A percentile compares a stretch with the other conserved stretches of the same genome.
Conservation (phyloP, 53 echinoderm and acorn worm genomes). For the Mesocentrotus franciscanus region DNA sequence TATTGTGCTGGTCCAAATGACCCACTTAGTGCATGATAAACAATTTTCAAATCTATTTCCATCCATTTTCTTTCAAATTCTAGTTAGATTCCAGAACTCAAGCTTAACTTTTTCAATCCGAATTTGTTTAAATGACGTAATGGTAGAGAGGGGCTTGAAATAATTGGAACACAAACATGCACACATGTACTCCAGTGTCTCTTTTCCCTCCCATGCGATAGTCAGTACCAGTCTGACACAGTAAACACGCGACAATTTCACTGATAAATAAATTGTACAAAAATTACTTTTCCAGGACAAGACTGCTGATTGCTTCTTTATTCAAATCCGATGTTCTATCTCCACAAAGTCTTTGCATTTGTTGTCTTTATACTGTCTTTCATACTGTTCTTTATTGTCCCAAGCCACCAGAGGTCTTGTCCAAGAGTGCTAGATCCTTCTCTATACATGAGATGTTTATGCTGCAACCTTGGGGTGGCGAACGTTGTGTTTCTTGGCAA, state of each 20-base stretch:
- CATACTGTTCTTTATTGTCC: not conserved
- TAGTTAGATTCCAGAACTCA: too few relatives aligned
- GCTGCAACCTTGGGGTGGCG: constrained; percentile 60
- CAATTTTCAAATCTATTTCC: too few relatives aligned
- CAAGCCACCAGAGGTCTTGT: not conserved
- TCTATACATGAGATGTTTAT: constrained; percentile 32
- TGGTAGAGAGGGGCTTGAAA: too few relatives aligned
- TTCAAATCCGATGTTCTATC: not conserved
- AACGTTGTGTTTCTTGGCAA: constrained; percentile 98
- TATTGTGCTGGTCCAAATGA: too few relatives aligned
- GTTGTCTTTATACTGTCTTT: not conserved
- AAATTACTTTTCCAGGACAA: constrained; percentile 15
- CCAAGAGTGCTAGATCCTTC: constrained; percentile 22
- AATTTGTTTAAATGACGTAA: too few relatives aligned
- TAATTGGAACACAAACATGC: too few relatives aligned
- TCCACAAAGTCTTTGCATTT: not conserved
- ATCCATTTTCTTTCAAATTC: too few relatives aligned
- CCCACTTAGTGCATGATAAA: too few relatives aligned
- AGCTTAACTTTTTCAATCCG: too few relatives aligned
- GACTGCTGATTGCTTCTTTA: constrained; percentile 41
- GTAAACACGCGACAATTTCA: not conserved
- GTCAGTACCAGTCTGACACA: not conserved
- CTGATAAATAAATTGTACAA: not conserved
- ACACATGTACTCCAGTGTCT: too few relatives aligned
- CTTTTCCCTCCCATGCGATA: not conserved